phyloP scores from a whole-genome alignment of 2,797 vertebrate genomes.

The Clarias pachynema region DNA sequence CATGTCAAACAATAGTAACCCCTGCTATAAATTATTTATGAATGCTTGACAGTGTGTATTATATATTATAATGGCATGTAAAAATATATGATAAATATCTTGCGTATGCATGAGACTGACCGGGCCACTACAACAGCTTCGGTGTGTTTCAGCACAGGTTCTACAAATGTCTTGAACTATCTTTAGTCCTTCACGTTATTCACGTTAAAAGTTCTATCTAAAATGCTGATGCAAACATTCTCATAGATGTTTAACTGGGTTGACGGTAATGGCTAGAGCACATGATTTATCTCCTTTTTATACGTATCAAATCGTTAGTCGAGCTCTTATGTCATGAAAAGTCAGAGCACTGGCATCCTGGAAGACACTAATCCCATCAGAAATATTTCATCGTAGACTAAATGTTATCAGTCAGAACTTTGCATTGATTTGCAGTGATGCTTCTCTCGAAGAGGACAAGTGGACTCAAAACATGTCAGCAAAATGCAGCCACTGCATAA shows the following conservation, averaged over 20 bases:
- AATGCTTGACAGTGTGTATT: neutral
- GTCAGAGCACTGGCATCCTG: neutral
- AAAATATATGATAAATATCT: neutral
- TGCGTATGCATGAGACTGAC: neutral
- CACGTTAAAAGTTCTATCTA: neutral
- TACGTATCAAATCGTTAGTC: neutral
- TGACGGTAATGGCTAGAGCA: neutral
- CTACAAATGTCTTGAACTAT: neutral
- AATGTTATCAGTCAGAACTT: slow-evolving; percentile 11
- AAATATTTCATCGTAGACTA: neutral
- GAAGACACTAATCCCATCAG: neutral
- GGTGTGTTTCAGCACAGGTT: neutral
- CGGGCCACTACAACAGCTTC: neutral
- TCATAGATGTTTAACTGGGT: neutral
- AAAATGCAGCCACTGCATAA: neutral
- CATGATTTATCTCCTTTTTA: neutral
- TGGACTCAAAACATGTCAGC: neutral
- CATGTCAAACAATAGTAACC: neutral
- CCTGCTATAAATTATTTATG: neutral
- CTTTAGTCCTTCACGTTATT: neutral
- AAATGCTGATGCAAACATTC: neutral
- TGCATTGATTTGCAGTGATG: neutral
- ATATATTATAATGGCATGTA: neutral
- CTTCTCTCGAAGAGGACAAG: neutral
- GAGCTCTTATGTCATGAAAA: neutral